Evolutionary conservation across 2,113 vertebrate genomes (phyloP).

Genomic region (Gavialis gangeticus): DNA sequence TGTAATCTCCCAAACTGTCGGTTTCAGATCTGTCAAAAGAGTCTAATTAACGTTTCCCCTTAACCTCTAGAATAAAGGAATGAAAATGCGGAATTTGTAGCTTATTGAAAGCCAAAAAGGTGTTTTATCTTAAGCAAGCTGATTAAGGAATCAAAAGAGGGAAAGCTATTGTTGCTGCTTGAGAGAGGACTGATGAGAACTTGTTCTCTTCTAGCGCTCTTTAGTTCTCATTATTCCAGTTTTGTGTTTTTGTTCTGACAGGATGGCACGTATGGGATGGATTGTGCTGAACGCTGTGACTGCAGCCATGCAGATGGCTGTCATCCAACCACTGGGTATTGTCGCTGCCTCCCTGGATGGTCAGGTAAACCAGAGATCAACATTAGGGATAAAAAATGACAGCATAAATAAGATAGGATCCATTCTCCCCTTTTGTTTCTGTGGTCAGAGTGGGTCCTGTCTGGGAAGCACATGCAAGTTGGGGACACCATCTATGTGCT

Average conservation of each 20-base stretch:
- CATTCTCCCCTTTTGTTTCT: neutral
- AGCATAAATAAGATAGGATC: fast-evolving
- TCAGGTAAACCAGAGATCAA: constrained; percentile 83
- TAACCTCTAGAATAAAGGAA: neutral
- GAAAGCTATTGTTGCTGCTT: neutral
- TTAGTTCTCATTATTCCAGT: neutral
- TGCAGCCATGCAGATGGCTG: constrained; percentile 97
- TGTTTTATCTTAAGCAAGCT: neutral
- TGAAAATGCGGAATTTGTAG: neutral
- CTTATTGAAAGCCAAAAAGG: neutral
- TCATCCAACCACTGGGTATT: constrained; percentile 91
- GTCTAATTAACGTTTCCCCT: neutral
- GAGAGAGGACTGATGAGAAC: neutral
- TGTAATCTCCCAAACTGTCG: fast-evolving
- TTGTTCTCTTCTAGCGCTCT: neutral
- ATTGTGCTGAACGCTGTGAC: constrained; percentile 93
- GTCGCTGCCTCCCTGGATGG: constrained; percentile 94
- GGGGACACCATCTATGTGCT: neutral
- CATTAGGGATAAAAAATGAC: neutral
- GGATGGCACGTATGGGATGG: constrained; percentile 94
- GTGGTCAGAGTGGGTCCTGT: neutral
- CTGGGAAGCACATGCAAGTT: neutral
- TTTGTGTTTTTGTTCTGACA: constrained; percentile 52
- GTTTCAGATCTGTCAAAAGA: neutral
- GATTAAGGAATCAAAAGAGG: neutral